Evolutionary conservation across 2,113 vertebrate species (phyloP).

Genomic region (Eulemur macaco): DNA sequence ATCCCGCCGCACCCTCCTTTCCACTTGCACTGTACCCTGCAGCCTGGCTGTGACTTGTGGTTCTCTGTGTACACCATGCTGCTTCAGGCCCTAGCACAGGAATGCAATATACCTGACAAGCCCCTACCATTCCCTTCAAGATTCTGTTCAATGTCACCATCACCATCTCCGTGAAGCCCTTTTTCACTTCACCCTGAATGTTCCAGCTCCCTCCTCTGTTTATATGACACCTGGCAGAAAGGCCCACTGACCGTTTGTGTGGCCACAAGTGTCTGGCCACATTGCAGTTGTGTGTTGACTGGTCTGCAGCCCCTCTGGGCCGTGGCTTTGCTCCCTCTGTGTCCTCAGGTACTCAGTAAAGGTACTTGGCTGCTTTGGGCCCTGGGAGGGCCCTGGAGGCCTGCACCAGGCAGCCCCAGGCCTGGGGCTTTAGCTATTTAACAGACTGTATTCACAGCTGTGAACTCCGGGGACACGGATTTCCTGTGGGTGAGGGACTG

Average conservation of each 20-base stretch:
- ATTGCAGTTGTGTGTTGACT: background rate
- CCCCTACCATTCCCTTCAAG: background rate
- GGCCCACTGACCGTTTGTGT: background rate
- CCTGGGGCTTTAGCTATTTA: background rate
- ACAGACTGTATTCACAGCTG: slow-evolving; percentile 56
- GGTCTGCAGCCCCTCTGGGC: background rate
- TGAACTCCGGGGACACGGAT: slow-evolving; percentile 25
- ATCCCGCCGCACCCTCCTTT: background rate
- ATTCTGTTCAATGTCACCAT: background rate
- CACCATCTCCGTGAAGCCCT: background rate
- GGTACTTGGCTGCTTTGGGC: background rate
- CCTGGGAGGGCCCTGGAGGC: background rate
- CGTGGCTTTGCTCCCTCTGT: background rate
- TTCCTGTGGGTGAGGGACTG: slow-evolving; percentile 68
- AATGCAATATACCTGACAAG: background rate
- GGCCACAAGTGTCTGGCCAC: background rate
- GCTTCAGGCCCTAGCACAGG: background rate
- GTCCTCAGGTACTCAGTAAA: background rate
- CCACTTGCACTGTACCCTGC: background rate
- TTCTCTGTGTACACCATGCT: background rate
- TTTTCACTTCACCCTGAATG: background rate
- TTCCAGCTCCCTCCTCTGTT: background rate
- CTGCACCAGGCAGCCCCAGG: background rate
- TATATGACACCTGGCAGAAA: background rate
- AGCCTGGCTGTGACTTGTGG: background rate